A percentile compares a stretch with the other conserved stretches of the same genome.
Conservation (phyloP, 2,888 invertebrate species). For the Zootermopsis nevadensis region DNA sequence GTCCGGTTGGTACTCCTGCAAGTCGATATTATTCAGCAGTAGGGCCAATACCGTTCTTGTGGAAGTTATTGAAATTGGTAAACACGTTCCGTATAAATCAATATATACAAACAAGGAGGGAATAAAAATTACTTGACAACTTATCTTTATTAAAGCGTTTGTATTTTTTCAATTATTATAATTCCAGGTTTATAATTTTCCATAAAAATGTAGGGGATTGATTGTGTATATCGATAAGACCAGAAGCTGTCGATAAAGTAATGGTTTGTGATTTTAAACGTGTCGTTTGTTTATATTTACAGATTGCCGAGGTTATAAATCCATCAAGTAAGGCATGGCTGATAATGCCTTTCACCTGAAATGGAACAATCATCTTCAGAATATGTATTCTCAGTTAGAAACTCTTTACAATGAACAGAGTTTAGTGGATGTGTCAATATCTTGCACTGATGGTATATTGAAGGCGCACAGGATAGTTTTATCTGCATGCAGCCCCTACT, state of each 20-base stretch:
- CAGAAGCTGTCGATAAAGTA: not conserved
- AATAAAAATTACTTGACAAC: too few species aligned
- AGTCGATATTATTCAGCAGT: too few species aligned
- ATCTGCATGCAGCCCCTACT: slow-evolving; percentile 81
- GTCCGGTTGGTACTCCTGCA: too few species aligned
- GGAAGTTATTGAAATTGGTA: too few species aligned
- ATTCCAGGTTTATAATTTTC: too few species aligned
- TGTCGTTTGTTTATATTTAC: slow-evolving; percentile 16
- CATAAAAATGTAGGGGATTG: not conserved
- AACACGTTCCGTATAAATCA: too few species aligned
- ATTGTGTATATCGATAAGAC: not conserved
- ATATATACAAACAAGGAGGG: too few species aligned
- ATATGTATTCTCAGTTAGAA: slow-evolving; percentile 76
- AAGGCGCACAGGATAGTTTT: slow-evolving; percentile 79
- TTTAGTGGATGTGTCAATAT: slow-evolving; percentile 77
- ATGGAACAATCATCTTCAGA: slow-evolving; percentile 80
- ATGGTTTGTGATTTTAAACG: not conserved
- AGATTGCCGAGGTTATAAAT: not conserved
- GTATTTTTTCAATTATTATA: too few species aligned
- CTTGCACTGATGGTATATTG: slow-evolving; percentile 77
- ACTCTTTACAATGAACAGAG: slow-evolving; percentile 76
- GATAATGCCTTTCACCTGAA: slow-evolving; percentile 76
- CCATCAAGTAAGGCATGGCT: slow-evolving; percentile 62
- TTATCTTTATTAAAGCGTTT: too few species aligned
- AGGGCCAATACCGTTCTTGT: too few species aligned